These are phyloP conservation scores for Melanotus villosus DNA, from an alignment of 2,888 invertebrate genomes.

Conservation along the genomic window DNA sequence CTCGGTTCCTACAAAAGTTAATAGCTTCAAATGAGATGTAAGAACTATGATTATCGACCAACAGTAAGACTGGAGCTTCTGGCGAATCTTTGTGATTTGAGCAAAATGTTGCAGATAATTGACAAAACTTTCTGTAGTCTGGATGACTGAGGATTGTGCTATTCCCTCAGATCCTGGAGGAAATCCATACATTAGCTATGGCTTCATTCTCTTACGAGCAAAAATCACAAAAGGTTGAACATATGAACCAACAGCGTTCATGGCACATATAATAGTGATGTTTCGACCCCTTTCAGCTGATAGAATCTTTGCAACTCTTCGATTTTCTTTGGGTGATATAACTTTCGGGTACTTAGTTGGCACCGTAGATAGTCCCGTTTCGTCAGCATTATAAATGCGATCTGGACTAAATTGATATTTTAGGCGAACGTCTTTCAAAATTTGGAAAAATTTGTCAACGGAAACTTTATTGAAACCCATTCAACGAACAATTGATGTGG, in stretches of 20 bases:
- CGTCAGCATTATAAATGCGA: too few relatives aligned
- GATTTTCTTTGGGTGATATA: not conserved
- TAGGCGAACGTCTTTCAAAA: too few relatives aligned
- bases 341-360: not conserved
- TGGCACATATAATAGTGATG: too few relatives aligned
- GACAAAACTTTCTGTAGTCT: not conserved
- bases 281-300: not conserved
- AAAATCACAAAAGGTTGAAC: not conserved
- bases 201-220: not conserved
- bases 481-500: too few relatives aligned
- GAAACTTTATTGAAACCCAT: too few relatives aligned
- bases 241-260: too few relatives aligned
- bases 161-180: not conserved
- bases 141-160: not conserved
- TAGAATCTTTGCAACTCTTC: not conserved
- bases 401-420: too few relatives aligned
- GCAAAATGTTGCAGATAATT: not conserved
- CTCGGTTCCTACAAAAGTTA: not conserved
- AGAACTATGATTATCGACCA: not conserved
- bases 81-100: not conserved
- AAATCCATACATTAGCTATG: not conserved
- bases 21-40: not conserved
- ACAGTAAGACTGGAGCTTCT: not conserved
- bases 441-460: too few relatives aligned
- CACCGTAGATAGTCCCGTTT: not conserved